Evolutionary conservation across 2,113 vertebrate species (phyloP).

Genomic region (Microtus pennsylvanicus): DNA sequence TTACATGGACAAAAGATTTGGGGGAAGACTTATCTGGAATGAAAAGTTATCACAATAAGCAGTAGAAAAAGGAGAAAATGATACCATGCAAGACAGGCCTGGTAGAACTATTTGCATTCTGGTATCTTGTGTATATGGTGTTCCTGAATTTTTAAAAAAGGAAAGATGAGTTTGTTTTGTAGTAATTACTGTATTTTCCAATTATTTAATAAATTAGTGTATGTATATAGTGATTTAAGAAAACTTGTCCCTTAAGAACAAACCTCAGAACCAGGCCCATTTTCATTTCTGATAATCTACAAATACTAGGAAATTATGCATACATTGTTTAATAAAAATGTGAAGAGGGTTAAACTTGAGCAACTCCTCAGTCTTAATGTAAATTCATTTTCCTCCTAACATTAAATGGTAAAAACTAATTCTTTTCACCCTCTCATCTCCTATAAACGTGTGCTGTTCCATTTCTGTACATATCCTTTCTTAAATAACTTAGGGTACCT

Average conservation of each 20-base stretch:
- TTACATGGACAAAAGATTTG: not conserved
- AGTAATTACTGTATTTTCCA: conserved; percentile 40
- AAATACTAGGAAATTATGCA: not conserved
- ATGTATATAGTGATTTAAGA: not conserved
- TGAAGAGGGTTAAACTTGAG: not conserved
- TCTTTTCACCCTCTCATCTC: not conserved
- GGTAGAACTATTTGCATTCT: not conserved
- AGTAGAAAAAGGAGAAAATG: not conserved
- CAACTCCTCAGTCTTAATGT: not conserved
- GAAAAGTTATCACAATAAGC: not conserved
- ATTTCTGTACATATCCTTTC: not conserved
- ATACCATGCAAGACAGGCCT: not conserved
- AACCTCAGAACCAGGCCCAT: not conserved
- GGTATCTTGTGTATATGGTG: not conserved
- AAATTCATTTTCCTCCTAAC: not conserved
- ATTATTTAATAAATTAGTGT: not conserved
- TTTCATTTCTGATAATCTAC: not conserved
- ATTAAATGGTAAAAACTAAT: not conserved
- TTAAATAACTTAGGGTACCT: not conserved
- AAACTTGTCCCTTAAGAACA: not conserved
- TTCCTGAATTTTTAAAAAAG: not conserved
- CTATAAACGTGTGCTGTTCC: not conserved
- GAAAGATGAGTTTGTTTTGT: not conserved
- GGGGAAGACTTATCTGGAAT: not conserved
- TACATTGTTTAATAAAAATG: not conserved